A percentile compares a stretch with the other conserved stretches of the same genome.
These are phyloP conservation scores for Conus canariensis DNA, from an alignment of 2,888 invertebrate genomes.

Conservation along the genomic window DNA sequence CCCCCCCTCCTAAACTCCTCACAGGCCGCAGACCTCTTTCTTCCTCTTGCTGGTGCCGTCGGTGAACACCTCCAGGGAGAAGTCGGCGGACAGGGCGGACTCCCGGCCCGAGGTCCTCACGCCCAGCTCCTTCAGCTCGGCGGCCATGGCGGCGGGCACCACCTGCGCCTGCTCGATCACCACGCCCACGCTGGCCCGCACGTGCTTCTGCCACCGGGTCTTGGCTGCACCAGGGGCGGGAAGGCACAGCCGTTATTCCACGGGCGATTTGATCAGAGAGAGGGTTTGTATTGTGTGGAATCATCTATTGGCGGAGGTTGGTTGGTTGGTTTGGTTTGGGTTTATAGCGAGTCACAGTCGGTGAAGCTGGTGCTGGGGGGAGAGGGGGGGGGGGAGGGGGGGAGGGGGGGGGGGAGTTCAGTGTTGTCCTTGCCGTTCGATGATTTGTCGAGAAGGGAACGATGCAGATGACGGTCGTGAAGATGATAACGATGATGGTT, in stretches of 20 bases:
- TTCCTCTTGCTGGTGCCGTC: not conserved
- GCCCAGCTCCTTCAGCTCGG: not conserved
- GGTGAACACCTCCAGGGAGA: not conserved
- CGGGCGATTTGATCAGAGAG: not conserved
- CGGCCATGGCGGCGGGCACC: not conserved
- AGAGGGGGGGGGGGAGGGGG: too few relatives aligned
- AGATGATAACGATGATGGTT: too few relatives aligned
- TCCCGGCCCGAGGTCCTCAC: not conserved
- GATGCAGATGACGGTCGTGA: too few relatives aligned
- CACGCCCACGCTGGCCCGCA: slow-evolving; percentile 1
- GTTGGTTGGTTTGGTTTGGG: too few relatives aligned
- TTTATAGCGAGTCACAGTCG: too few relatives aligned
- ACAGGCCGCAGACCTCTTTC: too few relatives aligned
- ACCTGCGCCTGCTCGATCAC: slow-evolving; percentile 3
- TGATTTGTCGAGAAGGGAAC: too few relatives aligned
- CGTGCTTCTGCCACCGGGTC: slow-evolving; percentile 11
- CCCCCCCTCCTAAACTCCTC: not conserved
- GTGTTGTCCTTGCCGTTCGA: too few relatives aligned
- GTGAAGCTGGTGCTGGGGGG: too few relatives aligned
- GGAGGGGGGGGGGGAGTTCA: too few relatives aligned
- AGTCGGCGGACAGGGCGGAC: not conserved
- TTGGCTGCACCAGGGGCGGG: not conserved
- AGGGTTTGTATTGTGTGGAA: not conserved
- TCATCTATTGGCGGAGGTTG: too few relatives aligned
- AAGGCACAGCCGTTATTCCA: too few relatives aligned